phyloP scores from a whole-genome alignment of 2,113 vertebrate species.

The Stegostoma tigrinum region DNA sequence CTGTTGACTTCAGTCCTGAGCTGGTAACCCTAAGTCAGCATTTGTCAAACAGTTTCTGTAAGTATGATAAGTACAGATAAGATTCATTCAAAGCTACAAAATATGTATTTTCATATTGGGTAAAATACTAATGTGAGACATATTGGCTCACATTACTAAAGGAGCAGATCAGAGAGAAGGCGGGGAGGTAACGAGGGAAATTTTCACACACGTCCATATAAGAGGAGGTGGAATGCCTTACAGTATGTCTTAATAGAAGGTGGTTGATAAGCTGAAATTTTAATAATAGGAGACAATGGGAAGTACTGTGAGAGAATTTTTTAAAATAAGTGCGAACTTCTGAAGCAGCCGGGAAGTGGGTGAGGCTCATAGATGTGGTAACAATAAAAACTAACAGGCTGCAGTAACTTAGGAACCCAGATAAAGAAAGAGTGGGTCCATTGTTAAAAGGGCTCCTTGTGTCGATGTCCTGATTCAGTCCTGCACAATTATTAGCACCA shows the following conservation, averaged over 20 bases:
- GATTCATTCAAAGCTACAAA: not conserved
- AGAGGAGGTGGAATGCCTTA: not conserved
- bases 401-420: not conserved
- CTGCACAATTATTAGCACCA: not conserved
- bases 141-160: not conserved
- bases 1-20: conserved; percentile 57
- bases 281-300: not conserved
- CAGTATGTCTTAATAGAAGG: not conserved
- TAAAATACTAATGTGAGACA: not conserved
- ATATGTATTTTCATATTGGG: not conserved
- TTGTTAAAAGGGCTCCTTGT: not conserved
- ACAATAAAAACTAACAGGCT: not conserved
- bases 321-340: not conserved
- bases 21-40: conserved; percentile 63
- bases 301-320: not conserved
- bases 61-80: conserved; percentile 46
- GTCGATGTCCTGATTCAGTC: not conserved
- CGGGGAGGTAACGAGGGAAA: not conserved
- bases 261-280: not conserved
- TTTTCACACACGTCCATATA: not conserved
- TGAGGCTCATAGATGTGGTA: not conserved
- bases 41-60: conserved; percentile 66
- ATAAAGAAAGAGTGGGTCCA: not conserved
- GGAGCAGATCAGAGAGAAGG: not conserved
- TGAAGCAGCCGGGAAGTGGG: not conserved